phyloP scores from a whole-genome alignment of 2,113 vertebrate genomes.

The Rutilus rutilus region DNA sequence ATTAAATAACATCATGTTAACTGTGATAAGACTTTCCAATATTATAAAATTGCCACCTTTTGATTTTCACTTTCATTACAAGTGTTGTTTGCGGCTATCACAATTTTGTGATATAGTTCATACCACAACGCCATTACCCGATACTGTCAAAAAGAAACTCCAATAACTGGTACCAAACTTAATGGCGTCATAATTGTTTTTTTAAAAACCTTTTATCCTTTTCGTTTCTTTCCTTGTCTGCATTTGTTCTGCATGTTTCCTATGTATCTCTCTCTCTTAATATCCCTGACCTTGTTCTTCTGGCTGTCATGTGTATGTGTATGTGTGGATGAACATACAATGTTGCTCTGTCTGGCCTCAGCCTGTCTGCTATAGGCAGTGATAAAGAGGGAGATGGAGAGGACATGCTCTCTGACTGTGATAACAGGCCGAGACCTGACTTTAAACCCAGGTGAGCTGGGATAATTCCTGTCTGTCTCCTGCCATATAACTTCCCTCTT shows the following conservation, averaged over 20 bases:
- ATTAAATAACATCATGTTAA: not conserved
- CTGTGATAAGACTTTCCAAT: not conserved
- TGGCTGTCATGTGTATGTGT: conserved; percentile 2
- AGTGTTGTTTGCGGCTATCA: not conserved
- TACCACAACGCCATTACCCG: not conserved
- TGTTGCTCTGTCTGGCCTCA: conserved; percentile 57
- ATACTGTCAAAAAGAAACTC: not conserved
- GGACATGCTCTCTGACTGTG: conserved; percentile 51
- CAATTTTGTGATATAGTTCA: not conserved
- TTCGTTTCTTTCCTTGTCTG: conserved; percentile 9
- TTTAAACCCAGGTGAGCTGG: conserved; percentile 68
- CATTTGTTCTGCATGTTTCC: conserved; percentile 23
- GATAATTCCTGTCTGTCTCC: not conserved
- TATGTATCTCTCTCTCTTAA: conserved; percentile 21
- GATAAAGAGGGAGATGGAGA: conserved; percentile 59
- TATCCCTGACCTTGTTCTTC: not conserved
- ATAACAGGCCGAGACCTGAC: conserved; percentile 47
- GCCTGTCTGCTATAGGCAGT: conserved; percentile 62
- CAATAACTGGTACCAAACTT: not conserved
- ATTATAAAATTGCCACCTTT: not conserved
- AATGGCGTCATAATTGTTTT: not conserved
- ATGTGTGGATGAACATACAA: conserved; percentile 6
- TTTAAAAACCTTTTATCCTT: not conserved
- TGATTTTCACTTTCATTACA: not conserved
- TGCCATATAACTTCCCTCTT: not conserved